Base-by-base conservation (phyloP, 2,113 vertebrate genomes). In the Puntigrus tetrazona region DNA sequence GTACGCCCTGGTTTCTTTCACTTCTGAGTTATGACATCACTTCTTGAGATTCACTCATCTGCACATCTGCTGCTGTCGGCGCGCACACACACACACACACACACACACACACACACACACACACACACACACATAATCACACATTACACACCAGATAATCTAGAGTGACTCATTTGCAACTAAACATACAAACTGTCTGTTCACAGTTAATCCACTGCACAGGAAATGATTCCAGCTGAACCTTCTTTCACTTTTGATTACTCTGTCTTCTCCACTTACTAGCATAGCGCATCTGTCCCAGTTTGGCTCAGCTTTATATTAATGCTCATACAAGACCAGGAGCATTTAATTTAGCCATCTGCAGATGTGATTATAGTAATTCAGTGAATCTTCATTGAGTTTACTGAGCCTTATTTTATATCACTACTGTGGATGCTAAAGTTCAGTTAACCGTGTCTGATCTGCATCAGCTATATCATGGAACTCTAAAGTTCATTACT, bases 341-440 rank as follows among this genome's bases (percentile, higher is more conserved):
- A 13, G 31, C 27, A 38, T 87, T 84, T 77, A 36, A 69, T 87
- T 47, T 29, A 52, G 76, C 77, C 61, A 41, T 70, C 22, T 69
- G 61, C 43, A 84, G 25, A 81, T 70, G 70, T 47, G 34, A 47
- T 63, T 43, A 79, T 31, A 14, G 38, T 69, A n/a, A 59, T 67
- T 67, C 45, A 55, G 34, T 50, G 29, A 41, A n/a, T 73, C 50
- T 79, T 73, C 38, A 78, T 47, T 38, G 65, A 31, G 70, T 43
- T 67, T 13, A 80, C 78, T 31, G 78, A 67, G 25, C 59, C 59
- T 45, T 65, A 2, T 11, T 63, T 47, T 67, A 47, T 29, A 22
- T 34, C 16, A 80, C 59, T 63, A 31, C 59, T 67, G 78, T 29
- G 41, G 61, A 47, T 1, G 2, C 55, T 78, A 27, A 78, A 43